phyloP scores from a whole-genome alignment of 2,797 vertebrate species.

The Coendou prehensilis region DNA sequence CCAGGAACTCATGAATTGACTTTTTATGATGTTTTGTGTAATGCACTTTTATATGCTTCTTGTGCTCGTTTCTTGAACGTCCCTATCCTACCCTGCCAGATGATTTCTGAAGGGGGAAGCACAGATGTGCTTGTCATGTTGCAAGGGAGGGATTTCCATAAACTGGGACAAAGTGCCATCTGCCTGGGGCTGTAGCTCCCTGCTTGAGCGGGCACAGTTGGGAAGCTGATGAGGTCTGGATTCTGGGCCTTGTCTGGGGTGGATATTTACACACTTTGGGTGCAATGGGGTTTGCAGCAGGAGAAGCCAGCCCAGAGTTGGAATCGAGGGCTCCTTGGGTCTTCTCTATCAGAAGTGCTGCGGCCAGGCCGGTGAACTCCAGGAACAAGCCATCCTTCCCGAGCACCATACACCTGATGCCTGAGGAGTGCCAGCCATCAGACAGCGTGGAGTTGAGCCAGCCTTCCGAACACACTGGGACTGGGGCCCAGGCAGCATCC shows the following conservation, averaged over 20 bases:
- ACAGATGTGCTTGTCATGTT: neutral
- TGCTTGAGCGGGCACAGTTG: neutral
- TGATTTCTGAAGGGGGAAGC: neutral
- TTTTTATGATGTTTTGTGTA: constrained; percentile 16
- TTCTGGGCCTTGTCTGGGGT: neutral
- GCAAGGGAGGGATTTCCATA: neutral
- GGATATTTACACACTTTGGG: neutral
- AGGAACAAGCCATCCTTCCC: neutral
- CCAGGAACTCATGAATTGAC: constrained; percentile 11
- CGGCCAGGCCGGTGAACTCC: neutral
- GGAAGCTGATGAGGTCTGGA: neutral
- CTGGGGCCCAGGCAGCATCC: neutral
- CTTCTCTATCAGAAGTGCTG: neutral
- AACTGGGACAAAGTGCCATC: neutral
- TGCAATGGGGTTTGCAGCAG: too few relatives aligned
- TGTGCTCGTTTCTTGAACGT: neutral
- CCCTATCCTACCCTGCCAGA: too few relatives aligned
- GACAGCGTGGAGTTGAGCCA: neutral
- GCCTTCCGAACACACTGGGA: fast-evolving
- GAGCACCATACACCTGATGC: neutral
- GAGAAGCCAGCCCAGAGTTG: neutral
- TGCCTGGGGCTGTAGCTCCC: neutral
- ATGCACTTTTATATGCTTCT: neutral
- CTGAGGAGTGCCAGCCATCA: neutral
- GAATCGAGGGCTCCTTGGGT: neutral